Base-by-base conservation (phyloP, 2,888 invertebrate genomes). In the Antitype chi region DNA sequence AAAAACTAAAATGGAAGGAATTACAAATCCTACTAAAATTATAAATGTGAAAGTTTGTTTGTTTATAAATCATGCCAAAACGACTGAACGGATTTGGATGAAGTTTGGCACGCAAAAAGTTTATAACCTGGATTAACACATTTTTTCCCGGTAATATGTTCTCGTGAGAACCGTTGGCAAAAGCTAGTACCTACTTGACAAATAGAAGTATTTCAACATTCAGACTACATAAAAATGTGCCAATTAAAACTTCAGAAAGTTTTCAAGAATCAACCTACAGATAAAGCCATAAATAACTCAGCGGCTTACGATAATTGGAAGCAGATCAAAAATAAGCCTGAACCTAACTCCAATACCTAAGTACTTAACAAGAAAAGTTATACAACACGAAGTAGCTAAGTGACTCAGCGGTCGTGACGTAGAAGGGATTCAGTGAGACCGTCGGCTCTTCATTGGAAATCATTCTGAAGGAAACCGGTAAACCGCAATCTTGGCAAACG, bases 401-500 rank as follows among this genome's bases (percentile, higher is more conserved):
- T 53, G 25, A 75, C 25, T 66, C 55, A 57, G 25, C 28, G 59
- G 63, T 8, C 57, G 49, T 38, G 55, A 70, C 23, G 20, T 47
- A 17, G 25, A 71, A 74, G 20, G 71, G 64, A 78, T 85, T 82
- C 62, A 23, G 63, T 63, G 32, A 66, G 25, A 74, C 59, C 64
- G 68, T 53, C 25, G 8, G 52, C 28, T 13, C 52, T 68, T 78
- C 62, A 73, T 74, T 64, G 72, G 49, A 79, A 77, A 69, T 52
- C 64, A 77, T 82, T 82, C 64, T 70, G 47, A 75, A 57, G n/a
- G 52, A 82, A 78, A 66, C 67, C 60, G 59, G 57, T 49, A 67
- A 70, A 53, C 72, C 68, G 70, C 64, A 75, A 87, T 82, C 70
- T 78, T 79, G 23, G 64, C 32, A 72, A 75, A 74, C 79, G 74